These are phyloP conservation scores for Tadarida brasiliensis DNA, from an alignment of 2,797 vertebrate genomes.

Conservation along the genomic window DNA sequence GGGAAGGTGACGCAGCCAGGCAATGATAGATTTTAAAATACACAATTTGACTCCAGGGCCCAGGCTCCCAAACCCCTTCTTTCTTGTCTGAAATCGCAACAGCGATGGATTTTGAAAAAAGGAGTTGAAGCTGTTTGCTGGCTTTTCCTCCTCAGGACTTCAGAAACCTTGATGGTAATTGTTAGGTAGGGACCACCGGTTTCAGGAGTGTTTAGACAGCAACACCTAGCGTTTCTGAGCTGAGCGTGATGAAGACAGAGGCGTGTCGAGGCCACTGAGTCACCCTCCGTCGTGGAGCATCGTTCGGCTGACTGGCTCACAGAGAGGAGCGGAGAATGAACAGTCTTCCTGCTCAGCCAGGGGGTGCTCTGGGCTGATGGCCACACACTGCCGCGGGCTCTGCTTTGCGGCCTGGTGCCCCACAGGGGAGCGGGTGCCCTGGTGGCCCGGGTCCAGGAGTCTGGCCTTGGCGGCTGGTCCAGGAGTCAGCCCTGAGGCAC, in stretches of 20 bases:
- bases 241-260: slow-evolving; percentile 10
- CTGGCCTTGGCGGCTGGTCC: background rate
- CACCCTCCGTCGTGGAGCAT: background rate
- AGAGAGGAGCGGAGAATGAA: no score
- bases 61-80: background rate
- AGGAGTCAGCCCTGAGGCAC: background rate
- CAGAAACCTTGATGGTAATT: background rate
- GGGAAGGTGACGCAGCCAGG: background rate
- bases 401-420: background rate
- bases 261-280: background rate
- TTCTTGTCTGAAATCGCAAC: background rate
- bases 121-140: background rate
- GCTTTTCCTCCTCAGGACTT: background rate
- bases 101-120: background rate
- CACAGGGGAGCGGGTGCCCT: background rate
- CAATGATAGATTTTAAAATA: background rate
- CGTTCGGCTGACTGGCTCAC: accelerated
- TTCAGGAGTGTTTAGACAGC: slow-evolving; percentile 11
- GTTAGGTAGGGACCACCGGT: background rate
- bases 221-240: background rate
- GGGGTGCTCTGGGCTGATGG: accelerated
- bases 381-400: background rate
- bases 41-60: background rate
- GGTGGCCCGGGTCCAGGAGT: background rate
- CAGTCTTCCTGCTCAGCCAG: background rate